Evolutionary conservation across 1,140 invertebrate species (phyloP), one percentile per base, ranked within the genome.

Genomic region (Penaeus japonicus): DNA sequence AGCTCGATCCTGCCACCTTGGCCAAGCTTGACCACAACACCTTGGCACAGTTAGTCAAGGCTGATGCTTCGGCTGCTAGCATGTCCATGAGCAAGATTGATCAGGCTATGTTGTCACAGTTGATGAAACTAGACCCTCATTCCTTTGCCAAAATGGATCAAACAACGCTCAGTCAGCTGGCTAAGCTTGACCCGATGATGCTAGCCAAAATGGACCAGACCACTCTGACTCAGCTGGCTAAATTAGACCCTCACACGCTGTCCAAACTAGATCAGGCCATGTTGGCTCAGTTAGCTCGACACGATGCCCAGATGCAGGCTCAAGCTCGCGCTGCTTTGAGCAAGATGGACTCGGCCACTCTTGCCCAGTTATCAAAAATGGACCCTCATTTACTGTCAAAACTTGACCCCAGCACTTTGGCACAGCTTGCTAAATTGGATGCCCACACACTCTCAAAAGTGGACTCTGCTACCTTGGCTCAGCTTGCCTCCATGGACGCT

Each of bases 401-500:
- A 54, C 75, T 90, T 24, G 90, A 90, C 53, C 90, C 90, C 7
- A 90, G 89, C 57, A 90, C 90, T 20, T 53, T 90, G 30, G 87
- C 90, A 5, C 90, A 90, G 20, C 55, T 90, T 57, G 90, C 90
- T n/a, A 90, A 90, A 80, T 54, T 90, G 24, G 90, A 90, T 90
- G 87, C 90, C n/a, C 87, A 89, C 27, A 90, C 90, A 24, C 85
- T 90, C 5, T 89, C 89, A 27, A 90, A 90, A 59, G 85, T 86
- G 22, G 90, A 90, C 55, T 85, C 89, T 17, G 73, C 80, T 4
- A 88, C 87, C 18, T 65, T 88, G 12, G 81, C 87, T 32, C 90
- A 90, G 73, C 62, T 84, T 57, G 82, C 84, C 17, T 89, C 88
- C 32, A 90, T 90, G 90, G 90, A 90, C 54, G 79, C 83, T 70